Percentiles rank a stretch among this genome's conserved stretches.
These are phyloP conservation scores for Otus scops DNA, from an alignment of 2,797 vertebrate species.

Conservation along the genomic window DNA sequence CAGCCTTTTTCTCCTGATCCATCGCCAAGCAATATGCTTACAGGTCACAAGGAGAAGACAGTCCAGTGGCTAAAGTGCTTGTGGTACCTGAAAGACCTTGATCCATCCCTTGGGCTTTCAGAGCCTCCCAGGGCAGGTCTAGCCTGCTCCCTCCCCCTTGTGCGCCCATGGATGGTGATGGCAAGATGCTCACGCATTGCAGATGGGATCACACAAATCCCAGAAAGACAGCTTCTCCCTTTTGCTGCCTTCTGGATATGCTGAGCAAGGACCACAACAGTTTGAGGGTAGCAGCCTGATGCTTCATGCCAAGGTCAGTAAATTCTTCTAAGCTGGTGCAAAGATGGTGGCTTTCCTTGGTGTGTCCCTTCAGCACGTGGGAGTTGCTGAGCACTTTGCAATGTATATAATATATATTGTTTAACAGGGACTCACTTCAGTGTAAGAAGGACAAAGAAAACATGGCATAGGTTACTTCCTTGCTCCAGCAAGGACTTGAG, in stretches of 20 bases:
- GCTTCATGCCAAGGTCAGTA: not conserved
- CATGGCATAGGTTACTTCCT: no score
- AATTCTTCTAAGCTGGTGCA: not conserved
- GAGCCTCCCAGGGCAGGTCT: not conserved
- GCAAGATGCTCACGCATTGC: not conserved
- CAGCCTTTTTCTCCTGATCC: not conserved
- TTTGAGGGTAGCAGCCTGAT: not conserved
- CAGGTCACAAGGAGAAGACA: not conserved
- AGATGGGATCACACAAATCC: no score
- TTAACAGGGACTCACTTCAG: not conserved
- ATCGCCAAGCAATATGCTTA: not conserved
- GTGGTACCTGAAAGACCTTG: not conserved
- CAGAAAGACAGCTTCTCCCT: not conserved
- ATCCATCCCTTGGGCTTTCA: not conserved
- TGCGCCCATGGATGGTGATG: not conserved
- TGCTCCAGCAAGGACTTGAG: not conserved
- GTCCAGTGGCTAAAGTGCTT: not conserved
- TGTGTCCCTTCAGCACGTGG: rapidly evolving
- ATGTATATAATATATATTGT: rapidly evolving
- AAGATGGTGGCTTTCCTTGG: not conserved
- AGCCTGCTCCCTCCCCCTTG: not conserved
- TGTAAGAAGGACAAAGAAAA: not conserved
- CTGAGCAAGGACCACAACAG: rapidly evolving
- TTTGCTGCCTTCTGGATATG: not conserved
- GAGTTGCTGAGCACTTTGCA: not conserved